phyloP scores from a whole-genome alignment of 1,140 invertebrate genomes.

The Apis dorsata region DNA sequence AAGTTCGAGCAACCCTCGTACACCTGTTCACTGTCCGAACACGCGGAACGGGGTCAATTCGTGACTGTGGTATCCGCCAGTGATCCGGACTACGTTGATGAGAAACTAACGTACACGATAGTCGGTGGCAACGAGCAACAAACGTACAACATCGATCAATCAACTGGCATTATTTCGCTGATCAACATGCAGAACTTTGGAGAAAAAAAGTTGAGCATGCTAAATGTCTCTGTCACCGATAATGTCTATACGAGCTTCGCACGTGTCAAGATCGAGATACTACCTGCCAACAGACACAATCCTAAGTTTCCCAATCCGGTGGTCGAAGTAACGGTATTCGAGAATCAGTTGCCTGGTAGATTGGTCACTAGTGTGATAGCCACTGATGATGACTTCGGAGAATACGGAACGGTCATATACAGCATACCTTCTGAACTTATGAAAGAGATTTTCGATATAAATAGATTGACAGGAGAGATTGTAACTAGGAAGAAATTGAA shows the following conservation, averaged over 20 bases:
- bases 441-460: conserved; percentile 88
- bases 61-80: conserved; percentile 92
- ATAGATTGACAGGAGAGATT: conserved; percentile 89
- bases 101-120: conserved; percentile 89
- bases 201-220: conserved; percentile 82
- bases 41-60: conserved; percentile 91
- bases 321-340: conserved; percentile 88
- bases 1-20: conserved; percentile 92
- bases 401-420: conserved; percentile 90
- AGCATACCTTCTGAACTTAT: conserved; percentile 89
- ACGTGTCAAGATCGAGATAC: conserved; percentile 88
- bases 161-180: conserved; percentile 84
- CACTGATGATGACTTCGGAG: conserved; percentile 89
- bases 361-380: conserved; percentile 88
- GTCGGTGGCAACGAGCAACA: conserved; percentile 91
- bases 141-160: conserved; percentile 89
- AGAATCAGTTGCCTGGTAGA: conserved; percentile 90
- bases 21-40: conserved; percentile 88
- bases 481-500: conserved; percentile 88
- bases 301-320: conserved; percentile 88
- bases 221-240: conserved; percentile 95
- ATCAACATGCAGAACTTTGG: conserved; percentile 85
- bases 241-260: conserved; percentile 94
- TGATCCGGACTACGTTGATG: conserved; percentile 91
- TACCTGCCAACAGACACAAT: conserved; percentile 89